Evolutionary conservation across 2,797 vertebrate genomes (phyloP), one percentile per base, ranked within the genome.

Genomic region (Macropodus opercularis): DNA sequence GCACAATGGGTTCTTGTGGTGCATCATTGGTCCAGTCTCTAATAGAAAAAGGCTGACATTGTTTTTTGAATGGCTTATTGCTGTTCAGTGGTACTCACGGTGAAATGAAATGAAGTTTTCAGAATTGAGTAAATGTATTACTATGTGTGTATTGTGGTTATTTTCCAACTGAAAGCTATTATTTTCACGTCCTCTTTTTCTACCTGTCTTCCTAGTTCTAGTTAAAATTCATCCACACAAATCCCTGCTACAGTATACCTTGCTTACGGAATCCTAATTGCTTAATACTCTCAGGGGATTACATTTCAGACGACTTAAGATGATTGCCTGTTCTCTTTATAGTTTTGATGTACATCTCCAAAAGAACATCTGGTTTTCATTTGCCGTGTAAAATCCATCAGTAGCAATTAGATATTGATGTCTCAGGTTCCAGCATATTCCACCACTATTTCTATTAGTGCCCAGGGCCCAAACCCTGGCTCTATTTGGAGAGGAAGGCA

Each of bases 401-500:
- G 11, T 2, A 11, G 14, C 51, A n/a, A 43, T 52, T 55, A 60
- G 29, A 73, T 64, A 69, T 58, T 75, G 65, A 77, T 75, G 72
- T 69, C 67, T 83, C 58, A 55, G 60, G 48, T 81, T 74, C 70
- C 75, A 69, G 65, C 72, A 43, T 21, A 55, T 34, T 46, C 59
- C 5, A 18, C 58, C 23, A 57, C 67, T 49, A 31, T 71, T 77
- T 58, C 65, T 61, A 53, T 54, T 8, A 0, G 57, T 50, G 72
- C 80, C 78, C n/a, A n/a, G n/a, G n/a, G n/a, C 78, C 76, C 47
- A 74, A 79, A 72, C 34, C 41, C 24, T 80, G 75, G 72, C 42
- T 60, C 12, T 3, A 11, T 59, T 67, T 77, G 71, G 76, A 65
- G 27, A 72, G 29, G 60, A 79, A 39, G 10, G 53, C 61, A 62